Percentiles rank a stretch among this genome's conserved stretches.
phyloP scores from a whole-genome alignment of 2,888 invertebrate species.

The Pristionchus entomophagus region DNA sequence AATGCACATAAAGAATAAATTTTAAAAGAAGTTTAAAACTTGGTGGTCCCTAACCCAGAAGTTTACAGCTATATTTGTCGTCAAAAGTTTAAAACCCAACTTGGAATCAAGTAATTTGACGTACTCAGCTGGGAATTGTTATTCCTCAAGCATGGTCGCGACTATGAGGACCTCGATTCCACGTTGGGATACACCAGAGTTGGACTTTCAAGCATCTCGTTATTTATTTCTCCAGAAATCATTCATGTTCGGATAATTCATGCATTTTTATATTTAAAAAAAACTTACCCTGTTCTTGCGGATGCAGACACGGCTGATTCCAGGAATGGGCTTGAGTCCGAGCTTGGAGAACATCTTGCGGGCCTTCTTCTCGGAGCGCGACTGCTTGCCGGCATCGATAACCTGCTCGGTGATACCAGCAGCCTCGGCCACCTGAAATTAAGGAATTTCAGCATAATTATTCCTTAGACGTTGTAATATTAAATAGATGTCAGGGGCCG shows the following conservation, averaged over 20 bases:
- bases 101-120: too few relatives aligned
- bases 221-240: constrained; percentile 98
- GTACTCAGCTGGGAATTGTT: too few relatives aligned
- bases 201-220: constrained; percentile 96
- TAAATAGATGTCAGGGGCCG: not conserved
- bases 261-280: not conserved
- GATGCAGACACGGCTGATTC: constrained; percentile 96
- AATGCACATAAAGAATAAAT: too few relatives aligned
- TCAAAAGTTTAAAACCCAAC: too few relatives aligned
- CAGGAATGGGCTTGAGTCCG: constrained; percentile 89
- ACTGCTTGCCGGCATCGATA: too few relatives aligned
- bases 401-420: constrained; percentile 71
- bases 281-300: constrained; percentile 87
- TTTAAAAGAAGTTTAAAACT: too few relatives aligned
- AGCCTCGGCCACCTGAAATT: too few relatives aligned
- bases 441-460: not conserved
- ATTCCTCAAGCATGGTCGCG: constrained; percentile 99
- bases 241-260: too few relatives aligned
- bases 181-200: too few relatives aligned
- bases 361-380: too few relatives aligned
- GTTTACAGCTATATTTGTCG: too few relatives aligned
- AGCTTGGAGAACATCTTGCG: constrained; percentile 98
- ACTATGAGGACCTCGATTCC: constrained; percentile 99
- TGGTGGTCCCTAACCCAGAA: too few relatives aligned
- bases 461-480: not conserved